These are phyloP conservation scores for Excalfactoria chinensis DNA, from an alignment of 2,113 vertebrate genomes.

Conservation along the genomic window DNA sequence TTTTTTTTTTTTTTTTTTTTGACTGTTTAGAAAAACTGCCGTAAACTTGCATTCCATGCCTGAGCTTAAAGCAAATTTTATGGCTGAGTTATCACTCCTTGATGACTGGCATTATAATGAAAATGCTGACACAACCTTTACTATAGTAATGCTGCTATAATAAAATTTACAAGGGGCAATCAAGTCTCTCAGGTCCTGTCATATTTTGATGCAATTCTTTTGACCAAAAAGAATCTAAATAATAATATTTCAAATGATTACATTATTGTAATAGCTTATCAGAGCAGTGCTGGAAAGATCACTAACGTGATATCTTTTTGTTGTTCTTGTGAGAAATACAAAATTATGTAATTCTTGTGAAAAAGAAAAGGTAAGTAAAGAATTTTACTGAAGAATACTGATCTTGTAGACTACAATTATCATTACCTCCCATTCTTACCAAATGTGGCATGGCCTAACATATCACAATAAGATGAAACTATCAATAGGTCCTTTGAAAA, in stretches of 20 bases:
- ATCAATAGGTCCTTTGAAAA: neutral
- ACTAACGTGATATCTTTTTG: neutral
- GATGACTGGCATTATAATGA: constrained; percentile 43
- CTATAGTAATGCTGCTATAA: neutral
- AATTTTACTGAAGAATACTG: neutral
- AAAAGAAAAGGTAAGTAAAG: neutral
- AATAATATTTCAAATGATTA: constrained; percentile 43
- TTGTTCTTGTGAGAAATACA: neutral
- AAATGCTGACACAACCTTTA: constrained; percentile 62
- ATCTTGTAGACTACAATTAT: neutral
- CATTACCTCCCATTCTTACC: constrained; percentile 3
- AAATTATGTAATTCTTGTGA: neutral
- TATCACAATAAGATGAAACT: neutral
- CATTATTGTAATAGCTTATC: constrained; percentile 19
- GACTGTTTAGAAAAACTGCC: neutral
- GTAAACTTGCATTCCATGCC: neutral
- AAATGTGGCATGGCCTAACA: neutral
- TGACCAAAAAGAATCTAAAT: constrained; percentile 43
- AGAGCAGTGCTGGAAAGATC: constrained; percentile 35
- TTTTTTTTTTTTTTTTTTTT: constrained; percentile 29
- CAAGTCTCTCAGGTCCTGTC: constrained; percentile 9
- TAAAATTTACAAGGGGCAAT: constrained; percentile 58
- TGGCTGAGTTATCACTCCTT: constrained; percentile 42
- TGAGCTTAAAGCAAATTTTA: constrained; percentile 19
- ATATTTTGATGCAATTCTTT: constrained; percentile 34